Conservation (phyloP, 2,113 vertebrate species). For the Megaceryle torquata region DNA sequence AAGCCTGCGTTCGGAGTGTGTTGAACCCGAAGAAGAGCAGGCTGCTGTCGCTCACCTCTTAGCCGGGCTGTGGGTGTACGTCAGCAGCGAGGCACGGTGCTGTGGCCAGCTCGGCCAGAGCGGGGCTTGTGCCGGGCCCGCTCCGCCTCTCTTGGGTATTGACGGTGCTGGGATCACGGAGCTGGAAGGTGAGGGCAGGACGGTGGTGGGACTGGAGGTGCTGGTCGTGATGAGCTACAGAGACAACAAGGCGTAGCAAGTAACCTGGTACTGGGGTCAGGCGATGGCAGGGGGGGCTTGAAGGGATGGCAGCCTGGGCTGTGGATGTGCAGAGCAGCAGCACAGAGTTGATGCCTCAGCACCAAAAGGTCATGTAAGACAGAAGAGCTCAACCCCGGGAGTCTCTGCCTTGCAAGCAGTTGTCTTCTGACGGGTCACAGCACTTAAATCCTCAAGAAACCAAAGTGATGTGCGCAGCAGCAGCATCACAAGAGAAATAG, state of each 20-base stretch:
- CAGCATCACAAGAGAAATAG: background rate
- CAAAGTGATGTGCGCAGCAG: background rate
- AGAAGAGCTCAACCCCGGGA: no score
- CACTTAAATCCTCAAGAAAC: background rate
- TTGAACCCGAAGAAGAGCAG: background rate
- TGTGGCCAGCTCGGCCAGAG: background rate
- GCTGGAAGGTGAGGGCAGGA: background rate
- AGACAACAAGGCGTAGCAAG: background rate
- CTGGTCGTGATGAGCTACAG: background rate
- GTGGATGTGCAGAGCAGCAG: background rate
- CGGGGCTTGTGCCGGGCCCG: rapidly evolving
- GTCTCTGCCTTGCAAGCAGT: background rate
- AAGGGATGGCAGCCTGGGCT: background rate
- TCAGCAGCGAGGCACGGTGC: no score
- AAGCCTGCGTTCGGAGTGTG: background rate
- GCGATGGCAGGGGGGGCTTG: background rate
- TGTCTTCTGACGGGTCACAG: background rate
- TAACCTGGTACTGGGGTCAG: rapidly evolving
- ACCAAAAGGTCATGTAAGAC: background rate
- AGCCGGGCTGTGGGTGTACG: background rate
- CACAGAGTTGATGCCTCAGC: no score
- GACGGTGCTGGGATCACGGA: background rate
- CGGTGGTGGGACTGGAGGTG: background rate
- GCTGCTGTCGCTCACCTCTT: no score
- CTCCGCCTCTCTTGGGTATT: background rate